These are phyloP conservation scores for Grantiella picta DNA, from an alignment of 2,113 vertebrate genomes.

Conservation along the genomic window DNA sequence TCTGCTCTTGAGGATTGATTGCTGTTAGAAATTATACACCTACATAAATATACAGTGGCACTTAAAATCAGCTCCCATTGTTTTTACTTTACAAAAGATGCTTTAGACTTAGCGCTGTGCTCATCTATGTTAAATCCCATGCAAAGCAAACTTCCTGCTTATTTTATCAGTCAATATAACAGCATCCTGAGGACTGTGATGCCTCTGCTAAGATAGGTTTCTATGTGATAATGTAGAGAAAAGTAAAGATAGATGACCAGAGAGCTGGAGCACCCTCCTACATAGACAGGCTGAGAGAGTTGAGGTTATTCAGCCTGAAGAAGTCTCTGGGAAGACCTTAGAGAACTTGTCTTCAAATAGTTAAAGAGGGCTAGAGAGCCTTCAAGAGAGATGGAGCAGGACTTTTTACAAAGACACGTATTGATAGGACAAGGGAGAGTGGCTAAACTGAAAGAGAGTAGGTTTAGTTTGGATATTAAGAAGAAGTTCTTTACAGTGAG, in stretches of 20 bases:
- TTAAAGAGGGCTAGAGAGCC: background rate
- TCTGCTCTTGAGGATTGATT: background rate
- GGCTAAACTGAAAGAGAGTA: background rate
- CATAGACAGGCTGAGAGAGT: background rate
- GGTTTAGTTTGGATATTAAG: background rate
- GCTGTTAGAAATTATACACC: background rate
- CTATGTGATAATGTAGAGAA: background rate
- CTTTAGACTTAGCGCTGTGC: background rate
- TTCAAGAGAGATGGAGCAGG: background rate
- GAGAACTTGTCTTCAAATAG: background rate
- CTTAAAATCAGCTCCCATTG: conserved; percentile 9
- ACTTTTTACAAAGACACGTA: background rate
- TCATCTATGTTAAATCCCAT: conserved; percentile 35
- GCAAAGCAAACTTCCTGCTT: background rate
- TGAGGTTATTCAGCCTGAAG: background rate
- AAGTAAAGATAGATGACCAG: background rate
- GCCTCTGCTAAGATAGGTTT: background rate
- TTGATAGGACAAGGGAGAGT: background rate
- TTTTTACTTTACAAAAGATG: conserved; percentile 5
- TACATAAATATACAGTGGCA: background rate
- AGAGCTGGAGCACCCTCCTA: background rate
- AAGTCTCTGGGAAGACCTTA: background rate
- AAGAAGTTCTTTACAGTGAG: background rate
- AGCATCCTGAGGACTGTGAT: background rate
- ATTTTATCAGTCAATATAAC: background rate